These are phyloP conservation scores for Biston betularia DNA, from an alignment of 2,888 invertebrate species.

Conservation along the genomic window DNA sequence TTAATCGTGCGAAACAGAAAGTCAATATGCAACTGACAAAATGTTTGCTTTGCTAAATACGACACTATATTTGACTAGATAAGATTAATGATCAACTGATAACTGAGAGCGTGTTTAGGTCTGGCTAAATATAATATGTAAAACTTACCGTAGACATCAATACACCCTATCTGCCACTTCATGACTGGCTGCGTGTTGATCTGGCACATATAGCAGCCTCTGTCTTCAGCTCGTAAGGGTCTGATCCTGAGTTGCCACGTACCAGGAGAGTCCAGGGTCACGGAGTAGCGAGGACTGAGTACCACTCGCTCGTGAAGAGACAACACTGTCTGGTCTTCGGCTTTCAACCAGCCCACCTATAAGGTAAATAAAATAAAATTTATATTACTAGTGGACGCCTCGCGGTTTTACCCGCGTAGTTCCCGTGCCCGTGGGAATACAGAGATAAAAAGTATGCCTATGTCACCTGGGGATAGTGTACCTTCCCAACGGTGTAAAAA, in stretches of 20 bases:
- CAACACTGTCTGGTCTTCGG: conserved; percentile 93
- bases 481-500: too few species aligned
- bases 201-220: conserved; percentile 97
- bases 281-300: conserved; percentile 91
- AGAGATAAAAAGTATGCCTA: too few species aligned
- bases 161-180: conserved; percentile 95
- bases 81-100: too few species aligned
- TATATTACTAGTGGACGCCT: too few species aligned
- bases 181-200: conserved; percentile 94
- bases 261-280: conserved; percentile 92
- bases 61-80: too few species aligned
- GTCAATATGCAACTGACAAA: too few species aligned
- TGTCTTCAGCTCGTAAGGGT: conserved; percentile 92
- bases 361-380: not conserved
- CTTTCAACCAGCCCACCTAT: conserved; percentile 94
- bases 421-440: too few species aligned
- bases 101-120: too few species aligned
- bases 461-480: too few species aligned
- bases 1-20: too few species aligned
- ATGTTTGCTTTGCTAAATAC: too few species aligned
- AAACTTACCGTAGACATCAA: conserved; percentile 93
- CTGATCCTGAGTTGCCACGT: conserved; percentile 95
- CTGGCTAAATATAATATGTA: not conserved
- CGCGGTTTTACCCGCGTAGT: too few species aligned
- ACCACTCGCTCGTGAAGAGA: conserved; percentile 92